Percentiles rank a stretch among this genome's conserved stretches.
Evolutionary conservation across 2,797 vertebrate species (phyloP).

Genomic region (Melanotaenia parkinsoni): DNA sequence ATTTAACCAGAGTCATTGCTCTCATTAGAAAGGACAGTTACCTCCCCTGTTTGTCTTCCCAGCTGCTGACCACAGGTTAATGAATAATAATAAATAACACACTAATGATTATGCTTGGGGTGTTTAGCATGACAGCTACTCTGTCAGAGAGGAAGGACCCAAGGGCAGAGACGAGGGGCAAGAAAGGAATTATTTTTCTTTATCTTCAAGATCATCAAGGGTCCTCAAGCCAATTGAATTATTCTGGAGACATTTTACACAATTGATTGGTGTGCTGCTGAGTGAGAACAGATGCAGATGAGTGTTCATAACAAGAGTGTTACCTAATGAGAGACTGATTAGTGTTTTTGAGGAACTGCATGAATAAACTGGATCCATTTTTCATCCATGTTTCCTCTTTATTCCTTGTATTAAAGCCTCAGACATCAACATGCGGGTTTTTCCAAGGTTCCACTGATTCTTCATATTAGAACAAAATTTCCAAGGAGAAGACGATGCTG

Average conservation of each 20-base stretch:
- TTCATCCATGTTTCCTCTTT: slow-evolving; percentile 40
- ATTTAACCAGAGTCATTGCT: slow-evolving; percentile 64
- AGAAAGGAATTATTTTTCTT: slow-evolving; percentile 65
- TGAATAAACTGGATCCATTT: slow-evolving; percentile 33
- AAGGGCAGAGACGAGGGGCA: slow-evolving; percentile 50
- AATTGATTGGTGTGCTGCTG: slow-evolving; percentile 63
- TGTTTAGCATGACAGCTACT: slow-evolving; percentile 59
- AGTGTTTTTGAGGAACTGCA: slow-evolving; percentile 47
- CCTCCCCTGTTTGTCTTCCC: slow-evolving; percentile 54
- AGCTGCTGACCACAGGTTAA: slow-evolving; percentile 67
- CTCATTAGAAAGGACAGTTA: slow-evolving; percentile 62
- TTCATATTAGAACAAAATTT: too few species aligned
- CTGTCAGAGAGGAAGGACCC: slow-evolving; percentile 54
- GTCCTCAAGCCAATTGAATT: slow-evolving; percentile 77
- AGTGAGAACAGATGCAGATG: slow-evolving; percentile 55
- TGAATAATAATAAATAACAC: slow-evolving; percentile 75
- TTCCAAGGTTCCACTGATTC: not conserved
- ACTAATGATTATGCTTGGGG: slow-evolving; percentile 66
- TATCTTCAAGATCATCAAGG: slow-evolving; percentile 67
- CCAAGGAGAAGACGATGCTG: too few species aligned
- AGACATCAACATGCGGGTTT: not conserved
- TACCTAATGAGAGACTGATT: slow-evolving; percentile 34
- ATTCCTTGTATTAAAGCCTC: slow-evolving; percentile 5
- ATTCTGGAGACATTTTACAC: slow-evolving; percentile 60
- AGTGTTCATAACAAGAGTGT: slow-evolving; percentile 58